Base-by-base conservation (phyloP, 2,797 vertebrate genomes). In the Numenius phaeopus region DNA sequence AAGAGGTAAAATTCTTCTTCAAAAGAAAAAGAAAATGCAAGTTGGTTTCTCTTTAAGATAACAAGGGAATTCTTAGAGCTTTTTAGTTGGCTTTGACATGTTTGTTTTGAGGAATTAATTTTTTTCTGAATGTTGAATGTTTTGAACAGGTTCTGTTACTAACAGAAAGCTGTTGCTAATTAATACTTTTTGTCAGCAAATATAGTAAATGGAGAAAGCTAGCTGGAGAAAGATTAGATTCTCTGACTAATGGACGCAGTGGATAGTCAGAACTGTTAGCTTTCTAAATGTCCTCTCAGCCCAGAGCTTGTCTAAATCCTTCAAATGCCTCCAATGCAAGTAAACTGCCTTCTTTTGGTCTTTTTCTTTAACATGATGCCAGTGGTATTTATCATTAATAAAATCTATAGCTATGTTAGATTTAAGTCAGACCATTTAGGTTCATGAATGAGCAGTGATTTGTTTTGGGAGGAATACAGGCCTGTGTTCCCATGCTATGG, bases 401-500 rank as follows among this genome's bases (percentile, higher is more conserved):
- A 46, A 96, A 70, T 39, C 55, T 83, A 4, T 22, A 69, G 27
- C 5, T 47, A 14, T 50, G 30, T 39, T 72, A 69, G 16, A 39
- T 40, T 42, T 70, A 61, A 80, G 55, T 54, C 57, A 76, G 34
- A 54, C 27, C 37, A 11, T 46, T 87, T 30, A 70, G 8, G 9
- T 34, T 90, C 18, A 58, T 34, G 69, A 69, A 69, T 32, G 7
- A 52, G 3, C 47, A n/a, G 7, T 9, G 26, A 55, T 86, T 54
- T 67, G 3, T 11, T 49, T 44, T 4, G 8, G 7, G 2, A 4
- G 3, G 16, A 64, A 58, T 30, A 32, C 10, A 57, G 59, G 1
- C n/a, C 11, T n/a, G 22, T 2, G 0, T 86, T 78, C 8, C 15
- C 4, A 14, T 67, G 20, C 18, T 18, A 0, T 9, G 19, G 57